Evolutionary conservation across 2,888 invertebrate species (phyloP).

Genomic region (Oscheius sp.): DNA sequence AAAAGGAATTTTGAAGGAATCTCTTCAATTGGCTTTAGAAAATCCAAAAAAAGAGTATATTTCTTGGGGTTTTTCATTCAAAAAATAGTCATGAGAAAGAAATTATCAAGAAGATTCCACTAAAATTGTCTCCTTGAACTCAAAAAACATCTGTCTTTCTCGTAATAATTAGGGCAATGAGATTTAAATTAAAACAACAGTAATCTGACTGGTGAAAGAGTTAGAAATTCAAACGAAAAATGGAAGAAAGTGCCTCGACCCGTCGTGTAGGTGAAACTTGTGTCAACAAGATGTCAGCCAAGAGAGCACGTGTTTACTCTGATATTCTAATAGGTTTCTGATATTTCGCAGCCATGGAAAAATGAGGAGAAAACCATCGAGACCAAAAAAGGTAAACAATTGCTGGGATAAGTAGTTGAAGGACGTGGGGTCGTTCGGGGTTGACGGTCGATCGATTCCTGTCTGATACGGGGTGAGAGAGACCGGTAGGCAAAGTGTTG

Average conservation of each 20-base stretch:
- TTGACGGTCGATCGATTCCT: not conserved
- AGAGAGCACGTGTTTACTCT: constrained; percentile 2
- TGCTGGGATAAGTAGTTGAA: not conserved
- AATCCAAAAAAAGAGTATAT: no score
- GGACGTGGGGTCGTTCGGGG: not conserved
- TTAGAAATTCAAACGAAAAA: not conserved
- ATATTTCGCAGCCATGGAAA: not conserved
- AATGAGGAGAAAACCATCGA: not conserved
- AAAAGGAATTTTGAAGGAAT: no score
- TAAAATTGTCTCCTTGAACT: no score
- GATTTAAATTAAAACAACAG: no score
- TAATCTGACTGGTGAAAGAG: no score
- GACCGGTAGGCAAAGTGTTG: constrained; percentile 19
- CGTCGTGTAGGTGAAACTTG: not conserved
- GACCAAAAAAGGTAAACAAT: not conserved
- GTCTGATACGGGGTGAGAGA: constrained; percentile 16
- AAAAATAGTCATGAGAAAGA: not conserved
- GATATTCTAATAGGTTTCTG: constrained; percentile 3
- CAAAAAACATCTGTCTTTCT: not conserved
- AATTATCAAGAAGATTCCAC: no score
- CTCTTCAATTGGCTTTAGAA: no score
- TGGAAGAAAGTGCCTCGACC: not conserved
- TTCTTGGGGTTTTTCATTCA: no score
- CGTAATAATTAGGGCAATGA: no score
- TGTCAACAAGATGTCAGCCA: constrained; percentile 8